phyloP scores from a whole-genome alignment of 1,140 invertebrate species.

The Caenorhabditis elegans region WBcel235 BX284602.5:1498001-1498500 shows the following conservation, averaged over 20 bases:
- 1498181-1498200: neutral
- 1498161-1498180: neutral
- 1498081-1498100: neutral
- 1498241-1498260: neutral
- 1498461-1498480: no score
- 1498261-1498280: neutral
- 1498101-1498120: neutral
- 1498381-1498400: neutral
- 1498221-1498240: neutral
- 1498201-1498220: neutral
- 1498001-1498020: neutral
- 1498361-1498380: neutral
- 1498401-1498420: no score
- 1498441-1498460: no score
- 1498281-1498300: neutral
- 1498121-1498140: neutral
- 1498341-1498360: neutral
- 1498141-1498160: neutral
- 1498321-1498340: neutral
- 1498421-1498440: no score
- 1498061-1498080: neutral
- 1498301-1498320: neutral
- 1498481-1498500: no score
- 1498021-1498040: neutral
- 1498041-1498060: neutral